Base-by-base conservation (phyloP, 2,113 vertebrate genomes). In the Drymodes brunneopygia region DNA sequence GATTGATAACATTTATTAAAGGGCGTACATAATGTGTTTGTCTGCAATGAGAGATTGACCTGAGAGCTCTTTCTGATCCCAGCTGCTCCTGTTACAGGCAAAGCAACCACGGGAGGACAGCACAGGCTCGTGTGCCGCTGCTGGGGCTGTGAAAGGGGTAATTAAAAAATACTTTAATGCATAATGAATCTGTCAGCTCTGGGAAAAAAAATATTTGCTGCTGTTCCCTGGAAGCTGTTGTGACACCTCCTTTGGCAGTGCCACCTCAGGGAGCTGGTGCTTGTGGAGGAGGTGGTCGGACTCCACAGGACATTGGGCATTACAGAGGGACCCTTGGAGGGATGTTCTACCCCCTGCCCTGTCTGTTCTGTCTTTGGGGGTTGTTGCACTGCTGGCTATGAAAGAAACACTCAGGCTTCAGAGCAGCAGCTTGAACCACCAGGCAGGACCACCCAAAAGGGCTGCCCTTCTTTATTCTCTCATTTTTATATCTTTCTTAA, bases 1-100 rank as follows among this genome's bases (percentile, higher is more conserved):
- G 47, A 92, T 88, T 92, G 94, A 86, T 93, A 93, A 88, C 82
- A 21, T 90, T 90, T 90, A 93, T 96, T 92, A 85, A 81, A 65
- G 83, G 29, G 35, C 72, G 94, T 70, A 47, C 17, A 45, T 69
- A 91, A 91, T 69, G 62, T 79, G 62, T 88, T 94, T 93, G 56
- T 45, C 81, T 64, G 79, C 88, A 79, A 42, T 79, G 72, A 79
- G 67, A 84, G 33, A 53, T 27, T 86, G 92, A 83, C 86, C 92
- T 70, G 19, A 66, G 67, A 92, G 58, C 16, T 38, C 50, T 88
- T 92, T 29, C 31, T 66, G 27, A 45, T 74, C 70, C 65, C 44
- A 42, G 21, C 18, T 44, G 29, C 65, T 84, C 36, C 66, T 77
- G 23, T 53, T 65, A 9, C 28, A 75, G 61, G 44, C 19, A 62